Percentiles rank a stretch among this genome's conserved stretches.
phyloP scores from a whole-genome alignment of 2,888 invertebrate species.

The Acrocera orbiculus region DNA sequence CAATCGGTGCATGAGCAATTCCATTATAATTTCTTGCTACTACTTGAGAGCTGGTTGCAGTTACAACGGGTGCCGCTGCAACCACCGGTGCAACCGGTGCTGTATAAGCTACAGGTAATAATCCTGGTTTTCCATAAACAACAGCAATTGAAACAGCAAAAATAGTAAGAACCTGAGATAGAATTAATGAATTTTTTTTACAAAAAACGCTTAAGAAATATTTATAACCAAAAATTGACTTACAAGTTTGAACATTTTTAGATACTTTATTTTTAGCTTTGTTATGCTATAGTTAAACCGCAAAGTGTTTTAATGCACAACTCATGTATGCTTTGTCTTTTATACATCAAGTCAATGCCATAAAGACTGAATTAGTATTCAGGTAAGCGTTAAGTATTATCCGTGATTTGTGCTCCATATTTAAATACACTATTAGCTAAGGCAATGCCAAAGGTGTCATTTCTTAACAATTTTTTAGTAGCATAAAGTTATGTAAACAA shows the following conservation, averaged over 20 bases:
- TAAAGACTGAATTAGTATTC: no score
- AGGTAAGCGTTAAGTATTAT: no score
- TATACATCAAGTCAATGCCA: no score
- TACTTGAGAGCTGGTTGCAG: slow-evolving; percentile 47
- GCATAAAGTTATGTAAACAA: no score
- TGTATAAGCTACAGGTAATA: slow-evolving; percentile 13
- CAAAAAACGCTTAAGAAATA: no score
- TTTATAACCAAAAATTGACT: background rate
- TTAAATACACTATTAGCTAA: no score
- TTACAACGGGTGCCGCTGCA: slow-evolving; percentile 29
- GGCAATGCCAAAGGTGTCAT: no score
- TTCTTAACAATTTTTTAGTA: no score
- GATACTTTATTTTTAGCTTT: background rate
- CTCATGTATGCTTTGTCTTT: background rate
- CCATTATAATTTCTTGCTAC: slow-evolving; percentile 44
- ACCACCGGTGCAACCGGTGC: slow-evolving; percentile 31
- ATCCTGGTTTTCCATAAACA: slow-evolving; percentile 2
- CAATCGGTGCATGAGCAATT: slow-evolving; percentile 35
- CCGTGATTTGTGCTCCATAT: no score
- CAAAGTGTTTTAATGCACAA: background rate
- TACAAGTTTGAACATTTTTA: slow-evolving; percentile 6
- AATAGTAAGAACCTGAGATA: background rate
- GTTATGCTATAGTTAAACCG: background rate
- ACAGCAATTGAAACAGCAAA: background rate
- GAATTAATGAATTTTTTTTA: no score